Conservation (phyloP, 2,113 vertebrate species). For the Crotalus viridis region DNA sequence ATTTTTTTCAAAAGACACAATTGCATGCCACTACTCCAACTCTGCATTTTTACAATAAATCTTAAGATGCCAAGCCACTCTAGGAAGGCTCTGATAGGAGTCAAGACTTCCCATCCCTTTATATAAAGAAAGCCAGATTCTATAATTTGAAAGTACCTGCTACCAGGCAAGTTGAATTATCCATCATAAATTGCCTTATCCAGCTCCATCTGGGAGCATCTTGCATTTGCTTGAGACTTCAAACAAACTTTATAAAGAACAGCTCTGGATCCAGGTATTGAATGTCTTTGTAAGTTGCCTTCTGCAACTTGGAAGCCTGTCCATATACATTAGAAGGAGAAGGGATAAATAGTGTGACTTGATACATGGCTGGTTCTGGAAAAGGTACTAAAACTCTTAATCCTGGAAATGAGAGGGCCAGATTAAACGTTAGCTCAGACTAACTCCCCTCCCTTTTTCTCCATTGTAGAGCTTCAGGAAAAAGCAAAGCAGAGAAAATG, state of each 20-base stretch:
- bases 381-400: background rate
- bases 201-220: constrained; percentile 20
- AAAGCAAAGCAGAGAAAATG: background rate
- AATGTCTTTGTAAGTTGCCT: background rate
- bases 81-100: background rate
- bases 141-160: background rate
- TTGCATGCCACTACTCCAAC: background rate
- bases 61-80: background rate
- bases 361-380: constrained; percentile 4
- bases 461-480: background rate
- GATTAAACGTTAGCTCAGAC: background rate
- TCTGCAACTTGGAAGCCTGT: background rate
- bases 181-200: constrained; percentile 24
- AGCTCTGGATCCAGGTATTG: constrained; percentile 44
- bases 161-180: constrained; percentile 28
- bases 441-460: too few species aligned
- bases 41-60: background rate
- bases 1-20: background rate
- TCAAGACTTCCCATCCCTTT: background rate
- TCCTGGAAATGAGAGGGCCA: background rate
- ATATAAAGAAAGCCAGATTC: constrained; percentile 27
- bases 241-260: constrained; percentile 31
- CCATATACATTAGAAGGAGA: fast-evolving
- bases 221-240: constrained; percentile 19
- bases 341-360: constrained; percentile 26